These are phyloP conservation scores for Ceyx erithaca DNA, from an alignment of 2,797 vertebrate genomes.

Conservation along the genomic window DNA sequence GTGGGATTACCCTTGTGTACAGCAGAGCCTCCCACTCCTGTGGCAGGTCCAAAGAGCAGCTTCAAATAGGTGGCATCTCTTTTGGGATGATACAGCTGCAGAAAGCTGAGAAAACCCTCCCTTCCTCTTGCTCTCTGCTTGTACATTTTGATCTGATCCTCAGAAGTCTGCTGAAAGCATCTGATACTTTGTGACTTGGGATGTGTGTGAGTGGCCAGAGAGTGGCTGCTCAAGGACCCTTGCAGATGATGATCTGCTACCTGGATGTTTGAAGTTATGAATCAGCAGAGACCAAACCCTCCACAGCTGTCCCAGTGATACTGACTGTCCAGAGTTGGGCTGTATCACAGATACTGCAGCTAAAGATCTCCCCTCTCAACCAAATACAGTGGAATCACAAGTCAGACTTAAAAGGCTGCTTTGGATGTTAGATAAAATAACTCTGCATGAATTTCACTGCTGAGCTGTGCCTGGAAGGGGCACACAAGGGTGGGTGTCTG, in stretches of 20 bases:
- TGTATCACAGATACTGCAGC: neutral
- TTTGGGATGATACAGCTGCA: neutral
- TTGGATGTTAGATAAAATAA: neutral
- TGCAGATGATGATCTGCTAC: neutral
- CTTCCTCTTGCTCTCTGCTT: neutral
- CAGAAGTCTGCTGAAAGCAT: neutral
- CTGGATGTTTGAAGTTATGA: neutral
- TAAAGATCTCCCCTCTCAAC: neutral
- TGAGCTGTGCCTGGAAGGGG: neutral
- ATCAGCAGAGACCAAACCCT: neutral
- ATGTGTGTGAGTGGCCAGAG: neutral
- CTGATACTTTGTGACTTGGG: neutral
- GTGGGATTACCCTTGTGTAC: neutral
- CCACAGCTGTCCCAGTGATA: neutral
- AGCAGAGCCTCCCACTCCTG: neutral
- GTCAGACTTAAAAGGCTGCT: neutral
- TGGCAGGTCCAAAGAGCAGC: fast-evolving
- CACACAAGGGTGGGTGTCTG: neutral
- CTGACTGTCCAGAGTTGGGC: neutral
- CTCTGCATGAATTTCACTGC: neutral
- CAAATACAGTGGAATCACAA: neutral
- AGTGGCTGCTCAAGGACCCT: neutral
- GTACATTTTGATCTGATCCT: neutral
- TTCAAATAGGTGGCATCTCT: neutral
- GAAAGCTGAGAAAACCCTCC: neutral